Conservation (phyloP, 2,888 invertebrate species). For the Epicampocera succincta region DNA sequence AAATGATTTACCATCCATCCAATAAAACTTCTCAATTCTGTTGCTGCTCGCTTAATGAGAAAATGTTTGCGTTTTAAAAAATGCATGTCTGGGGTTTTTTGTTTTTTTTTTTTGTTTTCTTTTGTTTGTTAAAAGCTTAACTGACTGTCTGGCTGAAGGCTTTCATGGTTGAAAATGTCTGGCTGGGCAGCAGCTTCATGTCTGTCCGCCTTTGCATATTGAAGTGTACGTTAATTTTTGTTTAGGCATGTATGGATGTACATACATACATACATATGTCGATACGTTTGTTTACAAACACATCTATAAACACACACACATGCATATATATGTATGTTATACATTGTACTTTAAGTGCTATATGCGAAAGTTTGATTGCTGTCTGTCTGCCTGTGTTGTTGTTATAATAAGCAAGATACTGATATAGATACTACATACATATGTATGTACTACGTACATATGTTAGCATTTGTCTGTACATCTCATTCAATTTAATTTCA, state of each 20-base stretch:
- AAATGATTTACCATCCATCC: slow-evolving; percentile 1
- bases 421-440: too few species aligned
- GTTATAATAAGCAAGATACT: too few species aligned
- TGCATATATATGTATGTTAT: too few species aligned
- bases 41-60: slow-evolving; percentile 35
- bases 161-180: slow-evolving; percentile 40
- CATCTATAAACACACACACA: too few species aligned
- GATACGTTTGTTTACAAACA: not conserved
- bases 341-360: too few species aligned
- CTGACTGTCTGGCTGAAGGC: slow-evolving; percentile 46
- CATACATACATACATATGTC: not conserved
- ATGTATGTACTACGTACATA: too few species aligned
- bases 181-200: not conserved
- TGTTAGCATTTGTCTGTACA: not conserved
- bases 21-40: slow-evolving; percentile 11
- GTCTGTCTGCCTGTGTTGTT: too few species aligned
- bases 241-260: not conserved
- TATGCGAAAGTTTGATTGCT: too few species aligned
- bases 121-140: slow-evolving; percentile 50
- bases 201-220: slow-evolving; percentile 18
- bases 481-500: slow-evolving; percentile 6
- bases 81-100: slow-evolving; percentile 42
- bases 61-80: slow-evolving; percentile 53
- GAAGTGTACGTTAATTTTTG: not conserved
- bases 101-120: not conserved